phyloP scores from a whole-genome alignment of 1,140 invertebrate genomes.

The Lucilia sericata region DNA sequence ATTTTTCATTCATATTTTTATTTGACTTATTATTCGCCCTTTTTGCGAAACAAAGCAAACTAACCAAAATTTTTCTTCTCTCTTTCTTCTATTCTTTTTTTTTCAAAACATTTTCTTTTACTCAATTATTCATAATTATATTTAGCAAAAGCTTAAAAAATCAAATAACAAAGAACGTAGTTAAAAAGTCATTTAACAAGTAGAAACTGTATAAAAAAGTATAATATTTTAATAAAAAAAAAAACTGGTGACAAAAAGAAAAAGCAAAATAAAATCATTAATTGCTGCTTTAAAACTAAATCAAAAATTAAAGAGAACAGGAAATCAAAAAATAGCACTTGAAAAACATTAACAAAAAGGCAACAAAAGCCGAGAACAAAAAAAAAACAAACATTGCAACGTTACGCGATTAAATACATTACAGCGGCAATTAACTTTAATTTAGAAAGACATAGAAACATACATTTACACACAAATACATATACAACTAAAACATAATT shows the following conservation, averaged over 20 bases:
- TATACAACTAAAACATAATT: conserved; percentile 19
- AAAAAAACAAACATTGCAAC: neutral
- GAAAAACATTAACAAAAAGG: neutral
- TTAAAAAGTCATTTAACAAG: neutral
- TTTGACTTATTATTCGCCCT: neutral
- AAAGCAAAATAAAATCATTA: neutral
- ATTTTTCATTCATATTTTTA: neutral
- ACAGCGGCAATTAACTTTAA: neutral
- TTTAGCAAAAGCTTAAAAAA: conserved; percentile 10
- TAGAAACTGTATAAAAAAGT: neutral
- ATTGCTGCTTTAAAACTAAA: neutral
- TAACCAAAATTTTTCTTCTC: neutral
- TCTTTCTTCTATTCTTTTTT: neutral
- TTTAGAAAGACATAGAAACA: neutral
- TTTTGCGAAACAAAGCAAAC: neutral
- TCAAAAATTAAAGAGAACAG: neutral
- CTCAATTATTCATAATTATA: conserved; percentile 7
- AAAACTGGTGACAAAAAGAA: neutral
- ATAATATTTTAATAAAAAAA: too few species aligned
- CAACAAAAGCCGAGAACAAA: neutral
- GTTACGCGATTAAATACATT: neutral
- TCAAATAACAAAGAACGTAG: neutral
- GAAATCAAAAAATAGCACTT: neutral
- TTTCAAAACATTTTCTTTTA: neutral
- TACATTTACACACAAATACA: neutral